Conservation (phyloP, 1,140 invertebrate species). For the Ips nitidus region DNA sequence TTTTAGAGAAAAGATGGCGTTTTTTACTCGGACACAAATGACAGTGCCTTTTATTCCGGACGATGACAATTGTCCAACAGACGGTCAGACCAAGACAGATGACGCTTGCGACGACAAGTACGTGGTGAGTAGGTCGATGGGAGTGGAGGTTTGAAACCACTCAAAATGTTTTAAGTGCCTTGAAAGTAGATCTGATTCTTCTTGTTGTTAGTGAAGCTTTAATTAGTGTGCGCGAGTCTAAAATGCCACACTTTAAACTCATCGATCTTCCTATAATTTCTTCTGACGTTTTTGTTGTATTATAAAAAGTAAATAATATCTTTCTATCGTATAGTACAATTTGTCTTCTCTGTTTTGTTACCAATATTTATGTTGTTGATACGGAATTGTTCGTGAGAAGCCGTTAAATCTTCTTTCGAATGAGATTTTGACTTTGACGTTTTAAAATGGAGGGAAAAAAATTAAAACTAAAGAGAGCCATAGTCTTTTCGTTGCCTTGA, state of each 20-base stretch:
- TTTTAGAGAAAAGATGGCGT: slow-evolving; percentile 92
- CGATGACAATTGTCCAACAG: slow-evolving; percentile 57
- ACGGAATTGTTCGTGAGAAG: slow-evolving; percentile 34
- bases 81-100: not conserved
- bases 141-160: slow-evolving; percentile 63
- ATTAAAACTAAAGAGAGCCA: slow-evolving; percentile 3
- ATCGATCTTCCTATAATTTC: too few species aligned
- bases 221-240: not conserved
- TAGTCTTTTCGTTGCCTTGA: slow-evolving; percentile 30
- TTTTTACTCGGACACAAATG: slow-evolving; percentile 81
- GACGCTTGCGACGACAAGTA: slow-evolving; percentile 58
- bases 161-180: not conserved
- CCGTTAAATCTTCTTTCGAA: slow-evolving; percentile 24
- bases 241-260: slow-evolving; percentile 2
- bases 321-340: too few species aligned
- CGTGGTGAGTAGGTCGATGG: slow-evolving; percentile 66
- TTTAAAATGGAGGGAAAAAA: not conserved
- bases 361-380: slow-evolving; percentile 29
- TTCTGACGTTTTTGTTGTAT: too few species aligned
- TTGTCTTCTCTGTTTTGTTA: slow-evolving; percentile 24
- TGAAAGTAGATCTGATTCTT: not conserved
- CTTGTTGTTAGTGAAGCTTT: not conserved
- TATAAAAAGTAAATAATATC: too few species aligned
- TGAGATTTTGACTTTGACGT: slow-evolving; percentile 19
- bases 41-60: slow-evolving; percentile 75